A percentile compares a stretch with the other conserved stretches of the same genome.
Evolutionary conservation across 2,888 invertebrate genomes (phyloP).

Genomic region (Resseliella maxima): DNA sequence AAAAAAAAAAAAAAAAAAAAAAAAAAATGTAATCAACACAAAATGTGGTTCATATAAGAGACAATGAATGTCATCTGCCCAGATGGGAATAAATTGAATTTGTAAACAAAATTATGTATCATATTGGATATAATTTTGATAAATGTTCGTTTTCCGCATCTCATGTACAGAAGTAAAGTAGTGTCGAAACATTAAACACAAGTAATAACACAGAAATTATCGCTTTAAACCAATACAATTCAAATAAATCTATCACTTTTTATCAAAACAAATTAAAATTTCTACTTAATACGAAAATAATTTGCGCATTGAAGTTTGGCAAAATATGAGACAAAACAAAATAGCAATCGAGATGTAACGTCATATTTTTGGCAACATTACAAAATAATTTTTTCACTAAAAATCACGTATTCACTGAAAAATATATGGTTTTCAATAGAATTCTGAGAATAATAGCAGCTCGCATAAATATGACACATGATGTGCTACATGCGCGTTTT

Average conservation of each 20-base stretch:
- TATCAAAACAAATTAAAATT: too few species aligned
- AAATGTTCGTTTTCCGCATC: neutral
- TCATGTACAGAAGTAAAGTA: neutral
- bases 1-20: neutral
- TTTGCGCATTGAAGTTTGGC: too few species aligned
- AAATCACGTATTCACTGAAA: too few species aligned
- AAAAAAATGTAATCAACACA: neutral
- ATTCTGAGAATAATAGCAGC: neutral
- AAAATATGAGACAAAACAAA: neutral
- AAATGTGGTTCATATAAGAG: neutral
- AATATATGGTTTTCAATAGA: too few species aligned
- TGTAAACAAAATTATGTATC: neutral
- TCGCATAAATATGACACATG: neutral
- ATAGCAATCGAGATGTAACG: neutral
- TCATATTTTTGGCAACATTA: too few species aligned
- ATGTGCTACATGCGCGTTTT: neutral
- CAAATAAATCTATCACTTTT: too few species aligned
- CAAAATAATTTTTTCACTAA: too few species aligned
- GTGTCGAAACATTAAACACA: neutral
- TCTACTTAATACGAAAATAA: too few species aligned
- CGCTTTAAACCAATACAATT: too few species aligned
- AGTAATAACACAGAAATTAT: too few species aligned
- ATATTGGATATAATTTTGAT: neutral
- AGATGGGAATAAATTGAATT: neutral
- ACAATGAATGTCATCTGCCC: neutral